Evolutionary conservation across 2,113 vertebrate genomes (phyloP), one percentile per base, ranked within the genome.

Genomic region (Acrocephalus kingi): DNA sequence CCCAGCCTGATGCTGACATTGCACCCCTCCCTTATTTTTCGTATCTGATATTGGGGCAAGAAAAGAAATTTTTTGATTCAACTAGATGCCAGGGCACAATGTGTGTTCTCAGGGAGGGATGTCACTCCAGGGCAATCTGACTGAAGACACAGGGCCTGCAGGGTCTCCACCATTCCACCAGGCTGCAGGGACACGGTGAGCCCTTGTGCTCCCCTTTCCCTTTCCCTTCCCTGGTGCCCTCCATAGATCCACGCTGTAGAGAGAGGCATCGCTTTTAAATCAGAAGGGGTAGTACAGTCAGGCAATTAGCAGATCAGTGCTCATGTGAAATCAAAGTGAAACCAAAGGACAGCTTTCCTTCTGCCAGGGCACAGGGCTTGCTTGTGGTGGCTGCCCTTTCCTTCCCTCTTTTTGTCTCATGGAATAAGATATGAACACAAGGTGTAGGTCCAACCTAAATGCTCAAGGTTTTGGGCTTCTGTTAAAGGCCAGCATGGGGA

Each of bases 111-210:
- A 39, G 25, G n/a, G 37, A 62, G 28, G 31, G 8, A 11, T 3
- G 0, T 3, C 12, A 31, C 9, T 19, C 37, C 0, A 2, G 33
- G 41, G 24, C 61, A 76, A 9, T 31, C 39, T 1, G 1, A 6
- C 9, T 8, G 33, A 48, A 11, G 43, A 14, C 64, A 41, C 25
- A 45, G 43, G 37, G 24, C 9, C 43, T 15, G 23, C 17, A 9
- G 23, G 33, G 37, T 46, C 64, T 37, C 10, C 4, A 27, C 5
- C 25, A 9, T n/a, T 13, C 43, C 37, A 18, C 12, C 19, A 28
- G 46, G 51, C n/a, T 10, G 1, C 3, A 8, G 49, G 23, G 59
- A 16, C n/a, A 13, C 4, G 10, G 23, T 37, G n/a, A 45, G 14
- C 6, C 56, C 28, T 61, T 52, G 33, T 41, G 15, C 30, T 17